Evolutionary conservation across 2,888 invertebrate genomes (phyloP).

Genomic region (Nephrotoma flavescens): DNA sequence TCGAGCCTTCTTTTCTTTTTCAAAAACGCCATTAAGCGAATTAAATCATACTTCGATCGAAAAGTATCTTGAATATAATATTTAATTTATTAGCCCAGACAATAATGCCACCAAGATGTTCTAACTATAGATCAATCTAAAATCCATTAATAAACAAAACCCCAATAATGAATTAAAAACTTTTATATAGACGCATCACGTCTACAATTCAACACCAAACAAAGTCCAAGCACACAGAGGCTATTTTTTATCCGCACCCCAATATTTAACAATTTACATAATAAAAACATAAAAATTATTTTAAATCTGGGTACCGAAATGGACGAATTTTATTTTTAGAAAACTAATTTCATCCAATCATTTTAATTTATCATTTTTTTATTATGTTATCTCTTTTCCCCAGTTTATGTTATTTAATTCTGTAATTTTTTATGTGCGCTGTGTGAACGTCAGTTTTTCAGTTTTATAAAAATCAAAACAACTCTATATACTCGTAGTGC

Average conservation of each 20-base stretch:
- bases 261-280: not conserved
- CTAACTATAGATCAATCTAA: too few relatives aligned
- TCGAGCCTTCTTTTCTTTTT: too few relatives aligned
- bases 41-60: too few relatives aligned
- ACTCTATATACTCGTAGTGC: not conserved
- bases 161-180: too few relatives aligned
- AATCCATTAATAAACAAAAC: too few relatives aligned
- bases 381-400: not conserved
- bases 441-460: not conserved
- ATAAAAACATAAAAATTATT: not conserved
- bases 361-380: not conserved
- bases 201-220: too few relatives aligned
- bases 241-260: not conserved
- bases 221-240: too few relatives aligned
- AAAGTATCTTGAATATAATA: too few relatives aligned
- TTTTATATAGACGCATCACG: too few relatives aligned
- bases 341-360: not conserved
- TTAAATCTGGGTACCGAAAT: not conserved
- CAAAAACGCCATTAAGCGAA: too few relatives aligned
- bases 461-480: not conserved
- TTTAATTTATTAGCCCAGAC: too few relatives aligned
- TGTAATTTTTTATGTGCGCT: not conserved
- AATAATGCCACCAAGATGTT: too few relatives aligned
- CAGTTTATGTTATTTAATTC: not conserved
- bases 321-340: not conserved